phyloP scores from a whole-genome alignment of 2,888 invertebrate genomes.

The Hydropsyche betteni region DNA sequence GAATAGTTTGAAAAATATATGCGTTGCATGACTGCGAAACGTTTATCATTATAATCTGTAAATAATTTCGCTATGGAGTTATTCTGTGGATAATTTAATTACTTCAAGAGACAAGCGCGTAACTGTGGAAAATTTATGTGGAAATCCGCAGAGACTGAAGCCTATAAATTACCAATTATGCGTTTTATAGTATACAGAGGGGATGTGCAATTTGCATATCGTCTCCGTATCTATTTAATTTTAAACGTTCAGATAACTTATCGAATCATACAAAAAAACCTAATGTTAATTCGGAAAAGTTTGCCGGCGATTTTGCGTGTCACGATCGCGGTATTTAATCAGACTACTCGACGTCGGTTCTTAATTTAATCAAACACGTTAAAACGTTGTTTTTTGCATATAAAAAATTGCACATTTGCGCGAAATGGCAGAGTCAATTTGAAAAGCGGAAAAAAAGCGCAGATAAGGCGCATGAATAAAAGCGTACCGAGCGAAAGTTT shows the following conservation, averaged over 20 bases:
- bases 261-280: not conserved
- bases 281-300: not conserved
- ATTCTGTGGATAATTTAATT: conserved; percentile 29
- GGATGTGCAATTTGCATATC: conserved; percentile 22
- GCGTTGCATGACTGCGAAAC: conserved; percentile 36
- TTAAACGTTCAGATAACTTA: not conserved
- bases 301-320: too few relatives aligned
- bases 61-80: conserved; percentile 42
- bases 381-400: not conserved
- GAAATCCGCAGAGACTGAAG: conserved; percentile 28
- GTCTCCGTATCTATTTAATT: conserved; percentile 1
- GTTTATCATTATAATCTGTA: conserved; percentile 45
- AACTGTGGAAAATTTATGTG: conserved; percentile 29
- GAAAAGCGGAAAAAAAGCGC: conserved; percentile 12
- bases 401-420: conserved; percentile 5
- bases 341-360: not conserved
- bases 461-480: conserved; percentile 25
- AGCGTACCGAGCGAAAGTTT: conserved; percentile 4
- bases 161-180: conserved; percentile 29
- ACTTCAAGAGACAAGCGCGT: conserved; percentile 32
- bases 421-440: conserved; percentile 21
- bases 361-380: conserved; percentile 12
- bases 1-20: conserved; percentile 25
- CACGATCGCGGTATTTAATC: too few relatives aligned
- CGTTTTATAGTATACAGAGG: conserved; percentile 26